Percentiles rank a stretch among this genome's conserved stretches.
phyloP scores from a whole-genome alignment of 2,888 invertebrate species.

The Syrista parreyssii region DNA sequence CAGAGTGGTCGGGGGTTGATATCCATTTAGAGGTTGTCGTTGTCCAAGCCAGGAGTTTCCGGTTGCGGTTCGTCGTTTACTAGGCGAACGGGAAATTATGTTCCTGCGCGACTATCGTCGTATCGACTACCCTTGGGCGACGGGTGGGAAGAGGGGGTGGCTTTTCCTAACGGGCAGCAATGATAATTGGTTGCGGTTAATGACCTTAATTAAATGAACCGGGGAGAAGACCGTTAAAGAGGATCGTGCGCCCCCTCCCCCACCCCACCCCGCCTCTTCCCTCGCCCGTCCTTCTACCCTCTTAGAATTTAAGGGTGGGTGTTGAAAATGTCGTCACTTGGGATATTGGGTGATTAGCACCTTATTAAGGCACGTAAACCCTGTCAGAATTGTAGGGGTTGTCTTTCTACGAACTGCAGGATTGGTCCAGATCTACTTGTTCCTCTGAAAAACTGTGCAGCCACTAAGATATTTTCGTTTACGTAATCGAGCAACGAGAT shows the following conservation, averaged over 20 bases:
- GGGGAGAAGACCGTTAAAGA: not conserved
- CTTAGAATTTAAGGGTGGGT: not conserved
- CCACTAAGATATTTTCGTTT: not conserved
- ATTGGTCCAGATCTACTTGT: not conserved
- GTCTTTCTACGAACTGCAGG: not conserved
- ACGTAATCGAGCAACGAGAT: not conserved
- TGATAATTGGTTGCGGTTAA: not conserved
- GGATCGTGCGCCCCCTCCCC: not conserved
- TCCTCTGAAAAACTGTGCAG: not conserved
- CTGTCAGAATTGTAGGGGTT: not conserved
- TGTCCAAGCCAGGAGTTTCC: not conserved
- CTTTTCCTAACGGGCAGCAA: not conserved
- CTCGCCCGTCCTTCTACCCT: too few relatives aligned
- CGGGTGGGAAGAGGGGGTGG: not conserved
- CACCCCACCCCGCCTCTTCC: too few relatives aligned
- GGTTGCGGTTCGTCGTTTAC: not conserved
- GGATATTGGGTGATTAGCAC: not conserved
- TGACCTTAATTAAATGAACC: not conserved
- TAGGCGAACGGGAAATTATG: not conserved
- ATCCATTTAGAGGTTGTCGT: not conserved
- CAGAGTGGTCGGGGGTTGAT: not conserved
- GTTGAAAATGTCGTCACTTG: not conserved
- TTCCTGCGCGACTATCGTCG: not conserved
- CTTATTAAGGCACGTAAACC: not conserved
- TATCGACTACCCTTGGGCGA: not conserved